phyloP scores from a whole-genome alignment of 2,888 invertebrate species.

The Yponomeuta sedellus region DNA sequence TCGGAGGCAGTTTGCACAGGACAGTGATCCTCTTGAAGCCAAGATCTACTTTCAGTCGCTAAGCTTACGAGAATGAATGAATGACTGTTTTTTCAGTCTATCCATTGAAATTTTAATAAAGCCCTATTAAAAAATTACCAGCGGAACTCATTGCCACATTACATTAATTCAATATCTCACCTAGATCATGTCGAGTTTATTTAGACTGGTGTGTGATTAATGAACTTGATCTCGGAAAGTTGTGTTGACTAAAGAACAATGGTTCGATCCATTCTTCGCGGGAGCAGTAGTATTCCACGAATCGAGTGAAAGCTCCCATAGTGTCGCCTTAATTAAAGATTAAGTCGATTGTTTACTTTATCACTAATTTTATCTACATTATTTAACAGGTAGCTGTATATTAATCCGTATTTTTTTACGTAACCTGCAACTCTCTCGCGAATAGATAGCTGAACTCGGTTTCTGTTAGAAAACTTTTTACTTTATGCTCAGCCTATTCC shows the following conservation, averaged over 20 bases:
- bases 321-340: constrained; percentile 14
- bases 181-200: neutral
- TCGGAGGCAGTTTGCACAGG: too few species aligned
- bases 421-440: neutral
- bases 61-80: too few species aligned
- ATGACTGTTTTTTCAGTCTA: too few species aligned
- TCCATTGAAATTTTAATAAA: too few species aligned
- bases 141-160: too few species aligned
- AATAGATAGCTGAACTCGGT: neutral
- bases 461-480: neutral
- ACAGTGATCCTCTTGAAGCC: too few species aligned
- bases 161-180: neutral
- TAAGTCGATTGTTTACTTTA: constrained; percentile 17
- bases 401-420: neutral
- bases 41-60: too few species aligned
- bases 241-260: neutral
- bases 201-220: neutral
- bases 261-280: constrained; percentile 1
- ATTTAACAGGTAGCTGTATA: neutral
- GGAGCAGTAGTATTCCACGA: constrained; percentile 12
- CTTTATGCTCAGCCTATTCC: neutral
- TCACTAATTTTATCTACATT: neutral
- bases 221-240: neutral
- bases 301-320: constrained; percentile 19
- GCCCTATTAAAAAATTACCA: too few species aligned